A percentile compares a stretch with the other conserved stretches of the same genome.
These are phyloP conservation scores for Scomber japonicus DNA, from an alignment of 2,113 vertebrate species.

Conservation along the genomic window DNA sequence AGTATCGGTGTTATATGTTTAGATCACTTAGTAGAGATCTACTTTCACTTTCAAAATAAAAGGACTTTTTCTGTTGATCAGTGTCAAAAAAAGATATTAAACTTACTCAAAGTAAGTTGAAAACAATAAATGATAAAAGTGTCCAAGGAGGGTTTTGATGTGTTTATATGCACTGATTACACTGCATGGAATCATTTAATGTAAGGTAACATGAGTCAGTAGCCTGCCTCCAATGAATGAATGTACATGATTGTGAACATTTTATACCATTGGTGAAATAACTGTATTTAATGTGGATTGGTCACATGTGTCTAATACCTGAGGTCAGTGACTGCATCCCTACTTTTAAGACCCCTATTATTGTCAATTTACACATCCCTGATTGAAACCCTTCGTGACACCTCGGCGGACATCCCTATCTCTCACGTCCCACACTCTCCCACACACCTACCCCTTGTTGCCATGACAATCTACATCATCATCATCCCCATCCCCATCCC, in stretches of 20 bases:
- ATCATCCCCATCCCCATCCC: slow-evolving; percentile 48
- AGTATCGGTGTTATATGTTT: too few species aligned
- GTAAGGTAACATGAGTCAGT: not conserved
- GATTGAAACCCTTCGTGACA: not conserved
- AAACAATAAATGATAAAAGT: too few species aligned
- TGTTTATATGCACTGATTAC: too few species aligned
- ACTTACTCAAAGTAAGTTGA: too few species aligned
- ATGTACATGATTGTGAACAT: not conserved
- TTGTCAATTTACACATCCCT: not conserved
- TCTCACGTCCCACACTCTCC: slow-evolving; percentile 30
- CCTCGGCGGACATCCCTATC: slow-evolving; percentile 7
- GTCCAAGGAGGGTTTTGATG: too few species aligned
- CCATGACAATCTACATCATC: slow-evolving; percentile 83
- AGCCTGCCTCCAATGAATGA: not conserved
- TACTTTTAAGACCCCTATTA: not conserved
- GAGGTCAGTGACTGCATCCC: not conserved
- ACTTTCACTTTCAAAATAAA: too few species aligned
- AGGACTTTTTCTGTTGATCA: too few species aligned
- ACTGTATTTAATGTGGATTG: not conserved
- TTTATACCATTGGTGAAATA: not conserved
- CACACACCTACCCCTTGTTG: slow-evolving; percentile 65
- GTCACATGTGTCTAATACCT: not conserved
- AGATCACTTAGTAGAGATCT: too few species aligned
- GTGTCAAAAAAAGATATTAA: too few species aligned
- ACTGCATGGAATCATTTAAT: not conserved